Percentiles rank a stretch among this genome's conserved stretches.
phyloP scores from a whole-genome alignment of 2,797 vertebrate genomes.

The Anguilla anguilla region DNA sequence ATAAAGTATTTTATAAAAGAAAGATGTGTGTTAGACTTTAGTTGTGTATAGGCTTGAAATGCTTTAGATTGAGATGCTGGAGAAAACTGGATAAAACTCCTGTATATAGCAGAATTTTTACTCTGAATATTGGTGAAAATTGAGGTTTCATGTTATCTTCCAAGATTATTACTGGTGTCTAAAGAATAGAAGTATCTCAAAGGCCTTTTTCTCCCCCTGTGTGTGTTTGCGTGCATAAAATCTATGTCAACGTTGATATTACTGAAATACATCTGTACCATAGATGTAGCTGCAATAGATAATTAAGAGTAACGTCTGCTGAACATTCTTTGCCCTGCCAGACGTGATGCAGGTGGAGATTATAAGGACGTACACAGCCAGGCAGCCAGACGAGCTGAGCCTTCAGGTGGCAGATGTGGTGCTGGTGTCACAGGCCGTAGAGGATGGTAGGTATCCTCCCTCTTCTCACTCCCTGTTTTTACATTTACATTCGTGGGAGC shows the following conservation, averaged over 20 bases:
- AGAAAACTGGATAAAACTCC: too few species aligned
- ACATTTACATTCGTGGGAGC: slow-evolving; percentile 17
- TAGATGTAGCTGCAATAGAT: neutral
- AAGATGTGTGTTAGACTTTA: neutral
- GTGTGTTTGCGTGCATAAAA: neutral
- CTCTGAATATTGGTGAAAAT: neutral
- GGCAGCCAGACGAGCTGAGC: slow-evolving; percentile 91
- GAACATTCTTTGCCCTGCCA: slow-evolving; percentile 48
- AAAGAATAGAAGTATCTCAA: neutral
- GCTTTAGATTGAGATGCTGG: too few species aligned
- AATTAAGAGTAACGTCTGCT: neutral
- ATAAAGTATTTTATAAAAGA: neutral
- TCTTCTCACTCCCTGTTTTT: neutral
- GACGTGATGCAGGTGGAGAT: slow-evolving; percentile 89
- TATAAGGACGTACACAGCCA: slow-evolving; percentile 88
- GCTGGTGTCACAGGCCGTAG: slow-evolving; percentile 83
- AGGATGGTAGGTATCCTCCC: slow-evolving; percentile 76
- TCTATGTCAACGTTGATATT: neutral
- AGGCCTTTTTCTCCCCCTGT: neutral
- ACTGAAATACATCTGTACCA: neutral
- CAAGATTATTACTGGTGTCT: neutral
- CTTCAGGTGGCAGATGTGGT: slow-evolving; percentile 94
- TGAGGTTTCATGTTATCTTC: neutral
- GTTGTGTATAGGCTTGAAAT: too few species aligned
- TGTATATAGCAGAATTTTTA: neutral